Conservation (phyloP, 2,888 invertebrate species). For the Nycteola revayana region DNA sequence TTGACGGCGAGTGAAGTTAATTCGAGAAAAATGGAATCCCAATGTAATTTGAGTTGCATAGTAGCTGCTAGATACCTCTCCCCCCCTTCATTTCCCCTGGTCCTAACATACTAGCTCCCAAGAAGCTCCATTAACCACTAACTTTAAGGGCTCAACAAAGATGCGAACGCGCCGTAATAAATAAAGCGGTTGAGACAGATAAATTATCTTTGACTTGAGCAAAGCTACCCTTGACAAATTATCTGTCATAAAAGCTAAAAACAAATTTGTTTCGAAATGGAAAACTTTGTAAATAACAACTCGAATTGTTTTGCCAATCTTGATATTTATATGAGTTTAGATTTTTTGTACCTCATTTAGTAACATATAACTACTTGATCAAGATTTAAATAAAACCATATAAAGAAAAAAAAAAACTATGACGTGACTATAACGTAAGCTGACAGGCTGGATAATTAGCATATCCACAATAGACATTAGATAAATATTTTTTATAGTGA, state of each 20-base stretch:
- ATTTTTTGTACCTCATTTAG: slow-evolving; percentile 32
- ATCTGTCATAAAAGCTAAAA: slow-evolving; percentile 78
- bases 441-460: too few relatives aligned
- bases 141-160: slow-evolving; percentile 74
- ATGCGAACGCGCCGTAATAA: slow-evolving; percentile 76
- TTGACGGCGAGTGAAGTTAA: too few relatives aligned
- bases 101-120: slow-evolving; percentile 64
- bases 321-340: slow-evolving; percentile 40
- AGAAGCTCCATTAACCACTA: slow-evolving; percentile 75
- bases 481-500: too few relatives aligned
- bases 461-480: too few relatives aligned
- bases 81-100: slow-evolving; percentile 12
- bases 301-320: slow-evolving; percentile 54
- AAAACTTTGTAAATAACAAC: slow-evolving; percentile 66
- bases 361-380: too few relatives aligned
- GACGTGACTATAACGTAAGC: too few relatives aligned
- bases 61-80: slow-evolving; percentile 28
- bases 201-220: slow-evolving; percentile 79
- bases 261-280: slow-evolving; percentile 73
- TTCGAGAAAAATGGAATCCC: too few relatives aligned
- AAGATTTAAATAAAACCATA: too few relatives aligned
- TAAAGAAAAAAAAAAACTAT: too few relatives aligned
- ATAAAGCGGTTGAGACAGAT: slow-evolving; percentile 79
- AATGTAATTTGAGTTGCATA: too few relatives aligned
- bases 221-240: slow-evolving; percentile 76